Base-by-base conservation (phyloP, 2,888 invertebrate species). In the Timema cristinae region DNA sequence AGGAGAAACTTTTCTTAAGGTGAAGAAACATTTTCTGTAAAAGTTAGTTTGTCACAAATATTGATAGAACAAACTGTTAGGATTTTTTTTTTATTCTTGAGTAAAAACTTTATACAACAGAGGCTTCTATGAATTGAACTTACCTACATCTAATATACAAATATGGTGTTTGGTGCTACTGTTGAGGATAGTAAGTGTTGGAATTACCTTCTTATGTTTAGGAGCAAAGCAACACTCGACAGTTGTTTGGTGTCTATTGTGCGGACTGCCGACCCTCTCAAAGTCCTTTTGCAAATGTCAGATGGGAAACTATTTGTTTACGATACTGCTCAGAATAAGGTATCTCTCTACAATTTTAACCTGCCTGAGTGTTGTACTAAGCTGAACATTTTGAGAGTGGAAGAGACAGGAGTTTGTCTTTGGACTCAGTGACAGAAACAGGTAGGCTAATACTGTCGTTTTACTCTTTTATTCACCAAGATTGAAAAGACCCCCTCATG, bases 381-480 rank as follows among this genome's bases (percentile, higher is more conserved):
- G 50, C 10, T 71, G 16, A 50, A 63, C 63, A 81, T 84, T 6
- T 76, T 84, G 16, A 77, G 78, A 32, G 79, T 86, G 69, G 82
- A 82, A 50, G 79, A 81, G n/a, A 80, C 82, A n/a, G 61, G 76
- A 84, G 63, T 78, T 83, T 13, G 10, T 61, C 51, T 78, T 89
- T 66, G 86, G 86, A 15, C 79, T 89, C 9, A 84, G 86, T 61
- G 82, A 15, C 47, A 83, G 67, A 85, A 85, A 77, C 84, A 86
- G 63, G 63, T 13, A 47, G 7, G 47, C 32, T 32, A 32, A 32
- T 32, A 32, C 32, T 32, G 32, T 32, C 32, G 4, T 32, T 32
- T 32, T 32, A 32, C 32, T 32, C 32, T 32, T 32, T 32, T 32
- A 32, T 32, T 32, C 32, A 32, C 32, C 32, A 32, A 32, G 32